Base-by-base conservation (phyloP, 1,140 invertebrate genomes). In the Drosophila leontia region DNA sequence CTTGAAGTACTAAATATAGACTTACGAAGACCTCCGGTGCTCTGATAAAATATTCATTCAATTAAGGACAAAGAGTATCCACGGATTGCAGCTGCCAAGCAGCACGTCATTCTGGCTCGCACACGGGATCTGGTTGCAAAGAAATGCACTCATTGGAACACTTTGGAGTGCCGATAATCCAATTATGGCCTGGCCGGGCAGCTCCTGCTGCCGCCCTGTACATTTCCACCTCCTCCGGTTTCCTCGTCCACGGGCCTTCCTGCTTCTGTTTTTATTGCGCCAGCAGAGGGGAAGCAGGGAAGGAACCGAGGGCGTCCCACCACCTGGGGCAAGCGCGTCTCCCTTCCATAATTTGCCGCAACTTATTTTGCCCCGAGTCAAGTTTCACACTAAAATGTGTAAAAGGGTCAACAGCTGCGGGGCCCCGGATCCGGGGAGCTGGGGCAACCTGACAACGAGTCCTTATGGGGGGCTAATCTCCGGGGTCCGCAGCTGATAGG, bases 321-420 rank as follows among this genome's bases (percentile, higher is more conserved):
- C 53, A 47, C 51, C 59, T 75, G 48, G 51, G 59, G 74, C 59
- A 51, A 51, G 68, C 55, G 61, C 61, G 65, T 53, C 58, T 68
- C 67, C 78, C 63, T 65, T 72, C 68, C 84, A 87, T 87, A 87
- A 87, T 83, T 83, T 88, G 41, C 75, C 58, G 57, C 67, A 83
- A 78, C 82, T 87, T 88, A 88, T 87, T 83, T 80, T 75, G 55
- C 78, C 76, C 45, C 53, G 79, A 82, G 75, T 87, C 80, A 88
- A 83, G 84, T 88, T 87, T 88, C 83, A 87, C 76, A 77, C 70
- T 67, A 76, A 83, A 83, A 79, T 72, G 76, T 83, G 57, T 82
- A 80, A 87, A 83, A 83, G 84, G 80, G 84, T 87, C 83, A 75
- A 78, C 69, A 69, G 65, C 75, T 71, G 61, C 67, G 67, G 57